Conservation (phyloP, 2,113 vertebrate genomes). For the Cariama cristata region DNA sequence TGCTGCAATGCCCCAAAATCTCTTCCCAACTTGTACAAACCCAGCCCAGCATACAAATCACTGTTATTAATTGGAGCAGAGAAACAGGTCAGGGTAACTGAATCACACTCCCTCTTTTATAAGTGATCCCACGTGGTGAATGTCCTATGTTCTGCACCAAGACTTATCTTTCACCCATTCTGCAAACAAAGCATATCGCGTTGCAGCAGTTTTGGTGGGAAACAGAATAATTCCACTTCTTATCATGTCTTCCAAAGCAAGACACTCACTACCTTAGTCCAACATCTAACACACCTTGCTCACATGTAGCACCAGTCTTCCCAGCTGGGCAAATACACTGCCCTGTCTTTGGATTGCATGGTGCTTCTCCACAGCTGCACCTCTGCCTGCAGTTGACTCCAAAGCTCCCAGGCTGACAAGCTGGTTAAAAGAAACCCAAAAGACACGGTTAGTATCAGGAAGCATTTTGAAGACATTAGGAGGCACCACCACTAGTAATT, state of each 20-base stretch:
- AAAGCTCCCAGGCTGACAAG: conserved; percentile 61
- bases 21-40: not conserved
- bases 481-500: not conserved
- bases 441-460: not conserved
- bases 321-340: conserved; percentile 77
- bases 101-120: not conserved
- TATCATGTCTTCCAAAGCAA: not conserved
- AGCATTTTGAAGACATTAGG: not conserved
- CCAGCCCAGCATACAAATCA: not conserved
- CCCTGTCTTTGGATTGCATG: conserved; percentile 65
- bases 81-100: not conserved
- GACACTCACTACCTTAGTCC: not conserved
- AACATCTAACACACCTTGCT: conserved; percentile 25
- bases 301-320: conserved; percentile 69
- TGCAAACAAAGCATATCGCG: not conserved
- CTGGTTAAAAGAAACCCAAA: conserved; percentile 54
- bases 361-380: conserved; percentile 66
- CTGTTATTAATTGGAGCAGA: not conserved
- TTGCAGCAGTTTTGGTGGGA: not conserved
- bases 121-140: fast-evolving
- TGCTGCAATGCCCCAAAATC: not conserved
- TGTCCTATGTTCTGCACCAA: not conserved
- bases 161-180: not conserved
- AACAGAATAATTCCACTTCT: not conserved
- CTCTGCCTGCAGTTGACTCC: conserved; percentile 61